Evolutionary conservation across 2,113 vertebrate species (phyloP), one percentile per base, ranked within the genome.

Genomic region (Syngnathus typhle): DNA sequence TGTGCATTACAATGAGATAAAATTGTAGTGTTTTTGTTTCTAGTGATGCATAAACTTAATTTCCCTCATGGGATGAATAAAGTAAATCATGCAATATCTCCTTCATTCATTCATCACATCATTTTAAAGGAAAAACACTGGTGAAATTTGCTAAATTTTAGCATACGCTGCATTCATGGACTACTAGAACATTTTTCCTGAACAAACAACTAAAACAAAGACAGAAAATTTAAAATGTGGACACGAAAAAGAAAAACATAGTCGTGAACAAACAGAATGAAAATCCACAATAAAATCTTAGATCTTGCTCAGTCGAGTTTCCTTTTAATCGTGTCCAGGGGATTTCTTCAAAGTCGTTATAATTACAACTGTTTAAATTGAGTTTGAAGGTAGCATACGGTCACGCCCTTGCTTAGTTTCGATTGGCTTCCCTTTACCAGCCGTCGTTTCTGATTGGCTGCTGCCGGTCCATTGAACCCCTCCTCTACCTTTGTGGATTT

Each of bases 401-500:
- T 39, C 82, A 87, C 88, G 86, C 89, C 87, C 69, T 54, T 13
- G 49, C 0, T 6, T 2, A 1, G 2, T 65, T 44, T 52, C 58
- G 76, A 90, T 92, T 91, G 90, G 91, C 63, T 77, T 1, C 7
- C 18, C 10, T 18, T 63, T 52, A 37, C 59, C 44, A 63, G 63
- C 58, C 0, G 54, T 8, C 0, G 39, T 19, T 67, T 23, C 56
- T 66, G 3, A 92, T 93, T 92, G 91, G 91, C 73, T 77, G 66
- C 0, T 43, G 67, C 59, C n/a, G 27, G 23, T 74, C 76, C 86
- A 88, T 82, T 83, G 88, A 88, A 79, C 73, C 76, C 89, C 86
- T 89, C 91, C 91, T 89, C 87, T 88, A 87, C 85, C 89, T 92
- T 90, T 91, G 88, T 91, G 87, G 85, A 69, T 87, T 87, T 84